These are phyloP conservation scores for Spodoptera litura DNA, from an alignment of 1,140 invertebrate species.

Conservation along the genomic window DNA sequence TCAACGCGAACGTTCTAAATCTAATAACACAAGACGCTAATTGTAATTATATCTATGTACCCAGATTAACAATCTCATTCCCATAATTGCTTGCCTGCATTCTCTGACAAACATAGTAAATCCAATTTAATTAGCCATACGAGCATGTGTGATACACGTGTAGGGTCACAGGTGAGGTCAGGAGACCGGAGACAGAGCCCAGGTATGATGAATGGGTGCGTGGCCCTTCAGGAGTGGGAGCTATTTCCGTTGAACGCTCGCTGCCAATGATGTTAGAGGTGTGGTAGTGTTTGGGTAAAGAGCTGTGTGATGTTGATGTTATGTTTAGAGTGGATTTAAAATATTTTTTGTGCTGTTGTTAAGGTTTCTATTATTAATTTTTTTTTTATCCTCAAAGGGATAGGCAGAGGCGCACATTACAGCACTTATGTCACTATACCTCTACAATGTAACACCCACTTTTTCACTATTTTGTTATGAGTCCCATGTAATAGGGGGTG, in stretches of 20 bases:
- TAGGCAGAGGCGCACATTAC: too few species aligned
- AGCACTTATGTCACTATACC: too few species aligned
- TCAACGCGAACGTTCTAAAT: too few species aligned
- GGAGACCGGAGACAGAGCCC: slow-evolving; percentile 28
- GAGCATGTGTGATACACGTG: not conserved
- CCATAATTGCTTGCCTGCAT: not conserved
- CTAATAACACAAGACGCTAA: too few species aligned
- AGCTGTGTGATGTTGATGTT: not conserved
- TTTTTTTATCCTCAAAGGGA: too few species aligned
- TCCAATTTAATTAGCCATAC: slow-evolving; percentile 25
- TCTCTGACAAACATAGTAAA: slow-evolving; percentile 19
- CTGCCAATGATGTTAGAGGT: slow-evolving; percentile 24
- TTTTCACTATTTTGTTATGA: too few species aligned
- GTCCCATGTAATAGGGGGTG: too few species aligned
- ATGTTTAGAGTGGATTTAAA: not conserved
- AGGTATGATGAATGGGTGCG: slow-evolving; percentile 48
- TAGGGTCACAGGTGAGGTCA: slow-evolving; percentile 34
- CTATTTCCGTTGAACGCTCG: slow-evolving; percentile 48
- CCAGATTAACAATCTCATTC: not conserved
- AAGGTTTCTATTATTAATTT: too few species aligned
- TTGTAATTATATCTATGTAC: not conserved
- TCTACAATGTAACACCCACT: too few species aligned
- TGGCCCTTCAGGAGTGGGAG: slow-evolving; percentile 41
- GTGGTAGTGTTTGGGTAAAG: not conserved
- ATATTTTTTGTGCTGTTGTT: not conserved